phyloP scores from a whole-genome alignment of 2,113 vertebrate genomes.

The Zosterops hypoxanthus region DNA sequence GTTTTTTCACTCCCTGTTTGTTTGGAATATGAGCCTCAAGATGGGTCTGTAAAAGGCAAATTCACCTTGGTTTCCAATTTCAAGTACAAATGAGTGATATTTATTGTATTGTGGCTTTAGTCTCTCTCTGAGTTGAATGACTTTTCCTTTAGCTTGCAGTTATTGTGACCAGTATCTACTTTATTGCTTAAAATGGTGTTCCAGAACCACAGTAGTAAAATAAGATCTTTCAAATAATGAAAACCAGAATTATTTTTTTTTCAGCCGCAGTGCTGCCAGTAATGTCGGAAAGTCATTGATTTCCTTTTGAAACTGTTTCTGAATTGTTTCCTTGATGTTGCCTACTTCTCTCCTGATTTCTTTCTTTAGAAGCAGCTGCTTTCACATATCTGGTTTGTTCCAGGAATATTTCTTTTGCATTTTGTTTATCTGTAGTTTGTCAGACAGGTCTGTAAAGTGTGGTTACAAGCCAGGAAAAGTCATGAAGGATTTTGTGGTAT shows the following conservation, averaged over 20 bases:
- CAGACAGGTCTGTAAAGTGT: not conserved
- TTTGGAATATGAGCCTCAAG: not conserved
- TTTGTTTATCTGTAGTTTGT: not conserved
- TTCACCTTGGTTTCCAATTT: not conserved
- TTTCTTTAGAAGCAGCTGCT: not conserved
- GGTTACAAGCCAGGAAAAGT: not conserved
- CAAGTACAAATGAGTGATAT: not conserved
- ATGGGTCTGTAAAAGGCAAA: not conserved
- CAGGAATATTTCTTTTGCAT: not conserved
- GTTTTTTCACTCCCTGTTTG: not conserved
- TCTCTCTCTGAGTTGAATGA: not conserved
- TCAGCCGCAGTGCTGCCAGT: not conserved
- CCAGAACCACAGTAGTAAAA: slow-evolving; percentile 9
- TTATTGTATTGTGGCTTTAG: not conserved
- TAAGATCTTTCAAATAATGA: slow-evolving; percentile 7
- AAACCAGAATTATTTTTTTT: not conserved
- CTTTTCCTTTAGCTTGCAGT: not conserved
- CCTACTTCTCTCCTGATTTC: not conserved
- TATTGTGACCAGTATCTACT: not conserved
- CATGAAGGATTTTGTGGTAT: not conserved
- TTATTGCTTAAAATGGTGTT: slow-evolving; percentile 5
- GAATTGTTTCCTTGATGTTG: not conserved
- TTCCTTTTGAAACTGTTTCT: slow-evolving; percentile 17
- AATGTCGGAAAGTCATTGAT: not conserved
- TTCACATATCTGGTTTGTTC: not conserved